These are phyloP conservation scores for Heliconius eleuchia DNA, from an alignment of 1,140 invertebrate genomes.

Conservation along the genomic window DNA sequence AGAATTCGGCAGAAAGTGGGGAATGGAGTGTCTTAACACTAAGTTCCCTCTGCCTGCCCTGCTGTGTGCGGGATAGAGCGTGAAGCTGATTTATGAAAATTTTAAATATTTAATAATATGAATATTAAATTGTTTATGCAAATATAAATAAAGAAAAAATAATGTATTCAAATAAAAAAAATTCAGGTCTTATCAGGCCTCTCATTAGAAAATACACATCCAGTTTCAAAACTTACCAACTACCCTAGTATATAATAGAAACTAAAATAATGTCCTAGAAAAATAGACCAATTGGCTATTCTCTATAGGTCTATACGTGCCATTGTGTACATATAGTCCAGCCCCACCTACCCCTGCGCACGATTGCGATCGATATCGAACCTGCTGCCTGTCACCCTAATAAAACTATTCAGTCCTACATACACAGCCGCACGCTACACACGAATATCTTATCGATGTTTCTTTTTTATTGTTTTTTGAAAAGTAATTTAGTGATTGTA, in stretches of 20 bases:
- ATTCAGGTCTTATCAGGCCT: not conserved
- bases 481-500: slow-evolving; percentile 74
- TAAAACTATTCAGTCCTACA: slow-evolving; percentile 30
- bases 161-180: too few relatives aligned
- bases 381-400: slow-evolving; percentile 34
- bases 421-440: slow-evolving; percentile 45
- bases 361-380: slow-evolving; percentile 70
- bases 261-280: not conserved
- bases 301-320: not conserved
- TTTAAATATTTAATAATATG: too few relatives aligned
- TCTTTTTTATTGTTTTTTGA: slow-evolving; percentile 72
- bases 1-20: too few relatives aligned
- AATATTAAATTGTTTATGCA: too few relatives aligned
- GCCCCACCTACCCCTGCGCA: slow-evolving; percentile 68
- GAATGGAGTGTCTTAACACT: too few relatives aligned
- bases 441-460: slow-evolving; percentile 61
- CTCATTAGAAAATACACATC: too few relatives aligned
- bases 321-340: not conserved
- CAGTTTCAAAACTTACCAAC: too few relatives aligned
- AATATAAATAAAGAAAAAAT: too few relatives aligned
- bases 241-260: too few relatives aligned
- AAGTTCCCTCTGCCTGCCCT: too few relatives aligned
- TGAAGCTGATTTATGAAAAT: too few relatives aligned
- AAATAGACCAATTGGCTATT: not conserved
- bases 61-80: too few relatives aligned